Evolutionary conservation across 2,797 vertebrate species (phyloP).

Genomic region (Oophaga sylvatica): DNA sequence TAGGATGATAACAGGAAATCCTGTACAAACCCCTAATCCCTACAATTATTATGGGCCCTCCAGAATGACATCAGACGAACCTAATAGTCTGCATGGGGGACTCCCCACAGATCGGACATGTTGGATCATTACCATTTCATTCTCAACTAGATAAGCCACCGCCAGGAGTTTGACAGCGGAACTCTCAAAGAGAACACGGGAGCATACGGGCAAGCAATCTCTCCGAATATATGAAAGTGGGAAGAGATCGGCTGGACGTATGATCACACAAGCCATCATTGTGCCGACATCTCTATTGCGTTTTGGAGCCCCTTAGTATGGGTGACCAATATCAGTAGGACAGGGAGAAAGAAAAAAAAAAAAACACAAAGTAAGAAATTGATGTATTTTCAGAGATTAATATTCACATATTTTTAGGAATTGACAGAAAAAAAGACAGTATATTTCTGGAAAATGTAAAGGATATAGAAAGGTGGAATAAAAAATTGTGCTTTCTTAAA

Average conservation of each 20-base stretch:
- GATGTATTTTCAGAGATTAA: neutral
- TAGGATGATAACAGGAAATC: neutral
- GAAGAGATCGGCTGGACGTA: too few species aligned
- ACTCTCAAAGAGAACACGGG: too few species aligned
- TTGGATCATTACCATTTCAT: too few species aligned
- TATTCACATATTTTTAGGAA: slow-evolving; percentile 19
- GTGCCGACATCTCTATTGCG: too few species aligned
- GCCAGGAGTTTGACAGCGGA: too few species aligned
- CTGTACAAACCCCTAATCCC: neutral
- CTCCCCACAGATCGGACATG: too few species aligned
- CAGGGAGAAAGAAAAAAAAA: neutral
- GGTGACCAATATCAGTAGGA: neutral
- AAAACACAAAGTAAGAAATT: neutral
- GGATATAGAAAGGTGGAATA: neutral
- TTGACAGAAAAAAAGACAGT: neutral
- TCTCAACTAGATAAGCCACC: too few species aligned
- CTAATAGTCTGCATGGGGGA: too few species aligned
- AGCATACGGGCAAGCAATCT: too few species aligned
- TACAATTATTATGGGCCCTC: neutral
- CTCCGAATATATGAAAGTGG: too few species aligned
- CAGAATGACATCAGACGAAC: too few species aligned
- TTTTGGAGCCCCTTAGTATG: neutral
- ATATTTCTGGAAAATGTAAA: neutral
- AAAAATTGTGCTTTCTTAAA: slow-evolving; percentile 12
- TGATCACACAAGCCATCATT: too few species aligned